Conservation (phyloP, 2,888 invertebrate genomes). For the Rhagonycha fulva region DNA sequence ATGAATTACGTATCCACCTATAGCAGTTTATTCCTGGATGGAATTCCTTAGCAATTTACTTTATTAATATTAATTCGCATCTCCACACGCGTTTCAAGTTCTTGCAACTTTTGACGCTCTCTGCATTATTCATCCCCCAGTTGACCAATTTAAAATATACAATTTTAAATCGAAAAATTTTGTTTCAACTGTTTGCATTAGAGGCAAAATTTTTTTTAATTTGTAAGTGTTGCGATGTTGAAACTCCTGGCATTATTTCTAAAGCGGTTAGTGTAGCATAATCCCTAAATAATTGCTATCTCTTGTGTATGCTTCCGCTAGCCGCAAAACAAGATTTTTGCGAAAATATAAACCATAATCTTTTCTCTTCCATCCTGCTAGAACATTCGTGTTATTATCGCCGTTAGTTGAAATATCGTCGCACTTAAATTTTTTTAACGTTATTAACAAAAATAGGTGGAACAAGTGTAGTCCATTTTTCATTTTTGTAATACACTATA, state of each 20-base stretch:
- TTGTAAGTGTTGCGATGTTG: neutral
- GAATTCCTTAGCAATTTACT: neutral
- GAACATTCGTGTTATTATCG: neutral
- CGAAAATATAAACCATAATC: neutral
- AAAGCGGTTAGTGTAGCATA: constrained; percentile 10
- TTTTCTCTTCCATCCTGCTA: neutral
- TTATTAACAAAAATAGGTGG: neutral
- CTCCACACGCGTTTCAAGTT: neutral
- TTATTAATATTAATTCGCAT: neutral
- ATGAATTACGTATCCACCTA: neutral
- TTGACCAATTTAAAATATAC: neutral
- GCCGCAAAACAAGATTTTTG: constrained; percentile 8
- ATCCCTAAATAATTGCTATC: constrained; percentile 27
- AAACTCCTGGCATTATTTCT: neutral
- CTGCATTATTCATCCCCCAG: neutral
- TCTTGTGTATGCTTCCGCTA: constrained; percentile 14
- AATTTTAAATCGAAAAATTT: neutral
- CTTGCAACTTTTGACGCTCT: neutral
- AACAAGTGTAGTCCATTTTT: neutral
- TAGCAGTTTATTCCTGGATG: neutral
- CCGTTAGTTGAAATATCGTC: neutral
- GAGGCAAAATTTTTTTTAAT: neutral
- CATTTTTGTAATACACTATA: neutral
- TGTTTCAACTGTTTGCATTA: neutral
- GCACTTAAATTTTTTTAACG: neutral